Evolutionary conservation across 2,888 invertebrate genomes (phyloP), one percentile per base, ranked within the genome.

Genomic region (Meganola albula): DNA sequence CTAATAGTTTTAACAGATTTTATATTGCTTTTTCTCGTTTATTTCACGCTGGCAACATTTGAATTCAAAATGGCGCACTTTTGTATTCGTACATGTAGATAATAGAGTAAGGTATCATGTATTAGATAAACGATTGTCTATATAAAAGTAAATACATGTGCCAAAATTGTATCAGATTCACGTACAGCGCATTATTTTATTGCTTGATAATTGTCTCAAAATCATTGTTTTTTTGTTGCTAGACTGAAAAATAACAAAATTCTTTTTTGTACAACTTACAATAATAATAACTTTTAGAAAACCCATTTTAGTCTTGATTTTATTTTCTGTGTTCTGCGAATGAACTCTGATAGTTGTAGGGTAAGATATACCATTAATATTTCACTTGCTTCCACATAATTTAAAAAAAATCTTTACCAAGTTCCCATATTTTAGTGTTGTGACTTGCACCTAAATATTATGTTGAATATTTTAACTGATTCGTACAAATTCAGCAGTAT

Each of bases 401-500:
- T n/a, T n/a, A n/a, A n/a, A n/a, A n/a, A n/a, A n/a, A n/a, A n/a
- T n/a, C n/a, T n/a, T n/a, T n/a, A n/a, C n/a, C n/a, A n/a, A n/a
- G 35, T 43, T 38, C 24, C 23, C 12, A 27, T 12, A 25, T 32
- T 9, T 41, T 59, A 64, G 63, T 72, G 66, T 72, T 68, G 69
- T 72, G 69, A 71, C 65, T 67, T 62, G 71, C 67, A 66, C 69
- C 67, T 63, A 60, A 62, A 66, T 52, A 65, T 67, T 72, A 65
- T 62, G 67, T 74, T 70, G 64, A 63, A 70, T 70, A 65, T 71
- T 20, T 78, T 78, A 79, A 78, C 76, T 78, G 76, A 79, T 82
- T 80, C 77, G 85, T 85, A 84, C 85, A 85, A 84, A 85, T 79
- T 74, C 74, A 64, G 80, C 84, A 85, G 85, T 85, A 85, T 85